Conservation (phyloP, 2,797 vertebrate species). For the Lophotriccus pileatus region DNA sequence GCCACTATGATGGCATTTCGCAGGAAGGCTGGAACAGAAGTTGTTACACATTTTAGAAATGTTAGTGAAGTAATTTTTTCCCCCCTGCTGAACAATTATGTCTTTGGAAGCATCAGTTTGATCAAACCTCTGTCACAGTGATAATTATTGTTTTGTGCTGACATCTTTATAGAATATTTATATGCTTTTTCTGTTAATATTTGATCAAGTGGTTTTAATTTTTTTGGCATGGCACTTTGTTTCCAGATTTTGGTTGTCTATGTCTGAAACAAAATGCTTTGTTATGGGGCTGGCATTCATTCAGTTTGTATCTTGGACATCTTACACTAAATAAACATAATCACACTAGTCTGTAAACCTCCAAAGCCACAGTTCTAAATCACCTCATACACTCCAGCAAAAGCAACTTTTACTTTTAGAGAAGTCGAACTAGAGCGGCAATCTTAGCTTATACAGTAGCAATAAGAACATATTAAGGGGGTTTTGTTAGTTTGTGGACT, state of each 20-base stretch:
- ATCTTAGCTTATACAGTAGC: slow-evolving; percentile 24
- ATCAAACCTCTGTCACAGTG: slow-evolving; percentile 1
- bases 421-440: not conserved
- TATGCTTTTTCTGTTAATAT: slow-evolving; percentile 36
- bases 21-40: not conserved
- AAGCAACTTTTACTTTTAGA: not conserved
- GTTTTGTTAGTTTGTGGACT: not conserved
- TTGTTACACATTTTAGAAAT: not conserved
- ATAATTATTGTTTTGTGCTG: slow-evolving; percentile 41
- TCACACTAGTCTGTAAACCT: not conserved
- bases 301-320: not conserved
- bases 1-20: slow-evolving; percentile 14
- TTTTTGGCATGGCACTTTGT: not conserved
- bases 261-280: slow-evolving; percentile 12
- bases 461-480: slow-evolving; percentile 39
- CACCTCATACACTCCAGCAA: not conserved
- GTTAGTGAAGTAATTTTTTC: not conserved
- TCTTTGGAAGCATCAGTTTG: slow-evolving; percentile 15
- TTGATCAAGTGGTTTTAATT: slow-evolving; percentile 10
- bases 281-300: not conserved
- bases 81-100: not conserved
- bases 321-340: slow-evolving; percentile 1
- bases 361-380: not conserved
- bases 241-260: slow-evolving; percentile 2
- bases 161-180: slow-evolving; percentile 52